Percentiles rank a stretch among this genome's conserved stretches.
Conservation (phyloP, 2,113 vertebrate species). For the Formicarius rufipectus region DNA sequence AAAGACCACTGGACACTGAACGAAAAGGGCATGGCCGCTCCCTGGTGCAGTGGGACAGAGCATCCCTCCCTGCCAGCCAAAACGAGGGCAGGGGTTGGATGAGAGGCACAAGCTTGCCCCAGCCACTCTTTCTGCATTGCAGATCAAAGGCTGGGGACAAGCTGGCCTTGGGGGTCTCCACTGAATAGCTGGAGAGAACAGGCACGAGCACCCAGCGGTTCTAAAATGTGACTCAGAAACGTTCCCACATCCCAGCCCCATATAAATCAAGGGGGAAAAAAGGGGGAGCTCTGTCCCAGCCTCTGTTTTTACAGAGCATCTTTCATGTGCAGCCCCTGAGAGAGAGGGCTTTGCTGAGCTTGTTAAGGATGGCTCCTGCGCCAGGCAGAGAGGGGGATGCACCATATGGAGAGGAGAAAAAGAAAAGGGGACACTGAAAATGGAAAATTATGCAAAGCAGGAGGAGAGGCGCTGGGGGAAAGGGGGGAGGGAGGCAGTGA, state of each 20-base stretch:
- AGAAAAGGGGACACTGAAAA: constrained; percentile 70
- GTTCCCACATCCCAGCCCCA: constrained; percentile 65
- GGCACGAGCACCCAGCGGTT: constrained; percentile 10
- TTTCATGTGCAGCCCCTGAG: constrained; percentile 63
- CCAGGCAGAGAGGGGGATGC: constrained; percentile 64
- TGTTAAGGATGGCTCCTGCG: constrained; percentile 62
- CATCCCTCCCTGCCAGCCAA: neutral
- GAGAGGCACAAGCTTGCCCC: neutral
- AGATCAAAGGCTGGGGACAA: constrained; percentile 53
- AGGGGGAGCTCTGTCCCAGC: neutral
- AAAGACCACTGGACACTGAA: neutral
- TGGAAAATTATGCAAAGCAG: constrained; percentile 70
- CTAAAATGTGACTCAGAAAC: constrained; percentile 35
- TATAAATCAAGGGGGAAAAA: constrained; percentile 54
- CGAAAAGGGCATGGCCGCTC: neutral
- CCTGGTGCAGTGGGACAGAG: accelerated
- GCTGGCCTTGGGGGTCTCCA: constrained; percentile 37
- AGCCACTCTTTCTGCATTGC: constrained; percentile 46
- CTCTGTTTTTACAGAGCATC: constrained; percentile 65
- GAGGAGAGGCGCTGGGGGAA: constrained; percentile 43
- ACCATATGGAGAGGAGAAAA: constrained; percentile 67
- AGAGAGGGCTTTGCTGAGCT: constrained; percentile 57
- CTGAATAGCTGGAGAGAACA: constrained; percentile 42
- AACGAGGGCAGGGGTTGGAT: neutral
- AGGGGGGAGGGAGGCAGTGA: constrained; percentile 20